Base-by-base conservation (phyloP, 2,888 invertebrate genomes). In the Gastrophysa polygoni region DNA sequence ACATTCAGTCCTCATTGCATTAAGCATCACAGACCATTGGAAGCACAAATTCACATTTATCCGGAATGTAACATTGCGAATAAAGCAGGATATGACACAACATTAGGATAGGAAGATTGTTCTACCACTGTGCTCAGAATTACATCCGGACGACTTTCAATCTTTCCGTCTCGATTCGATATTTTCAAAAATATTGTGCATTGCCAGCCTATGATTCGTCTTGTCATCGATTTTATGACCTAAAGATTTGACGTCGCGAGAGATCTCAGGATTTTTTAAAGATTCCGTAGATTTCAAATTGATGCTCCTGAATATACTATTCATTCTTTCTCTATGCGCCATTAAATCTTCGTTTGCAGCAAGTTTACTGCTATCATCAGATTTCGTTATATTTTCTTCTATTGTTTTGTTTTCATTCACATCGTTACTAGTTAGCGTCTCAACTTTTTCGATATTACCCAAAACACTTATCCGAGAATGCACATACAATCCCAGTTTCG, bases 251-350 rank as follows among this genome's bases (percentile, higher is more conserved):
- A 66, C 63, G 17, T 63, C 59, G 32, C 64, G 51, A 24, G 46
- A 17, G n/a, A 16, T 24, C 0, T 57, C 48, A 5, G 59, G 38
- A 21, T 60, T 62, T 32, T 62, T 64, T 7, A 65, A 54, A 44
- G 60, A 46, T 21, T 72, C 72, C 6, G 57, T 34, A 52, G 73
- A 72, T 21, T 73, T 69, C 57, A 75, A 61, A 63, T 67, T 72
- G 57, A 76, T 74, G 52, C 69, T 74, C 44, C 68, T 72, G 55
- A 77, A 72, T n/a, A 75, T 72, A 63, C 73, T 72, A 21, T 71
- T 63, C 71, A 73, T 76, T 67, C 75, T 67, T 48, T 68, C 54
- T 63, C 65, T 60, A 52, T 73, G 72, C n/a, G 61, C 61, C 8
- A 63, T 47, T 21, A 59, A 64, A 55, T 55, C 66, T 14, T 61